Evolutionary conservation across 2,797 vertebrate species (phyloP), one percentile per base, ranked within the genome.

Genomic region (Melanotaenia pygmaea): DNA sequence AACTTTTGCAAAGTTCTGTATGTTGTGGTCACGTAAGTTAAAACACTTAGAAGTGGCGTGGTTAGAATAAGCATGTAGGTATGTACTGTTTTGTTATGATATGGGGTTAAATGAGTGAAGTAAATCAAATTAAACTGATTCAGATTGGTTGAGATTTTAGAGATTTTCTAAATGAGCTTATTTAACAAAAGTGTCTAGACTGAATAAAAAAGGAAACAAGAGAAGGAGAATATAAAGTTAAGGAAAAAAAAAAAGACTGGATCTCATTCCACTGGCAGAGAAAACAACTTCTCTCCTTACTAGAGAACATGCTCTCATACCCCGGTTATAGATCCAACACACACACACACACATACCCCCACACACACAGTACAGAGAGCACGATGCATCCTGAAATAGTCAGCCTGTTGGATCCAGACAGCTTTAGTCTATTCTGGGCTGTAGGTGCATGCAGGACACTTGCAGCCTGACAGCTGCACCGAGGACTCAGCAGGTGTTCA

Each of bases 251-350:
- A 16, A 51, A 67, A 62, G 70, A 75, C 76, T 56, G 67, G 67
- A 65, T 81, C 64, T 64, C 51, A 24, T 74, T 82, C 63, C 65
- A 58, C 66, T 65, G 85, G 67, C 79, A 77, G 54, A 72, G 79
- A 60, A 64, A 76, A 65, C 53, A 14, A 59, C 76, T 47, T 80
- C 83, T 83, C 57, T 3, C 62, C 78, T 76, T 72, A 74, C 70
- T 54, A 30, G 40, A 16, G 77, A 62, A 80, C 72, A 51, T 60
- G 47, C 69, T 71, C 72, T 88, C 77, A 84, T 66, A 68, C 20
- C 51, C 64, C 37, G 11, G 22, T 65, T 75, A 74, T 76, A 84
- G 74, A 74, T 18, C 45, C 57, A 6, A 34, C 59, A 32, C 65
- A 37, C 64, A 61, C 65, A 59, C 34, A 59, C 63, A 51, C 59